Conservation (phyloP, 2,797 vertebrate species). For the Liasis olivaceus region DNA sequence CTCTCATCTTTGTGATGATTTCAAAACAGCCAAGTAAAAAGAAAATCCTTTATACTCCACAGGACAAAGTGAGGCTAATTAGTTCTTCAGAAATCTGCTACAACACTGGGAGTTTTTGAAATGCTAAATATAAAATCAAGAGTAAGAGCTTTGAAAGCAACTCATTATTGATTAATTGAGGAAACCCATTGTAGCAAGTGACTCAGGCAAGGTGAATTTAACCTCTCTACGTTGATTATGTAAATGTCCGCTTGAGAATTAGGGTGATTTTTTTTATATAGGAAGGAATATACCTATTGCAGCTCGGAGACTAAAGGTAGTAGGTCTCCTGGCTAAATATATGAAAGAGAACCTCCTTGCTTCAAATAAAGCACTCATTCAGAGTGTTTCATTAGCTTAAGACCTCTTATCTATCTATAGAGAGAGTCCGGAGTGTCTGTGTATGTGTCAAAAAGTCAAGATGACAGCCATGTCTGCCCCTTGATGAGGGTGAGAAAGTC, state of each 20-base stretch:
- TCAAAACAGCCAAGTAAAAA: conserved; percentile 60
- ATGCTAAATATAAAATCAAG: conserved; percentile 51
- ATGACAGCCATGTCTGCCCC: too few species aligned
- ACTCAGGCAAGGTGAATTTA: conserved; percentile 27
- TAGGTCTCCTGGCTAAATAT: conserved; percentile 45
- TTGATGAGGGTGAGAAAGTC: background rate
- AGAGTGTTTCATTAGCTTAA: background rate
- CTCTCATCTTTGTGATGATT: conserved; percentile 52
- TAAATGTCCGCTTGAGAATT: conserved; percentile 51
- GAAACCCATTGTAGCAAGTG: conserved; percentile 26
- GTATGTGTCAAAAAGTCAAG: too few species aligned
- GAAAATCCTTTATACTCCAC: conserved; percentile 55
- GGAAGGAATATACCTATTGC: conserved; percentile 45
- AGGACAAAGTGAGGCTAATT: conserved; percentile 54
- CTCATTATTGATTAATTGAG: conserved; percentile 57
- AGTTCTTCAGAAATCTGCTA: conserved; percentile 59
- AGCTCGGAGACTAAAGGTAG: conserved; percentile 46
- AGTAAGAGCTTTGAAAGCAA: conserved; percentile 46
- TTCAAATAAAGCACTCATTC: conserved; percentile 21
- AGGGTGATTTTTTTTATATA: conserved; percentile 40
- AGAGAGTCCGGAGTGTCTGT: too few species aligned
- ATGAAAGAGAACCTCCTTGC: conserved; percentile 34
- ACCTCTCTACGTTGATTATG: conserved; percentile 6
- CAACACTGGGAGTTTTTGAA: conserved; percentile 51
- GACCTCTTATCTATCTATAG: conserved; percentile 8